Evolutionary conservation across 2,113 vertebrate genomes (phyloP).

Genomic region (Paedocypris sp.): DNA sequence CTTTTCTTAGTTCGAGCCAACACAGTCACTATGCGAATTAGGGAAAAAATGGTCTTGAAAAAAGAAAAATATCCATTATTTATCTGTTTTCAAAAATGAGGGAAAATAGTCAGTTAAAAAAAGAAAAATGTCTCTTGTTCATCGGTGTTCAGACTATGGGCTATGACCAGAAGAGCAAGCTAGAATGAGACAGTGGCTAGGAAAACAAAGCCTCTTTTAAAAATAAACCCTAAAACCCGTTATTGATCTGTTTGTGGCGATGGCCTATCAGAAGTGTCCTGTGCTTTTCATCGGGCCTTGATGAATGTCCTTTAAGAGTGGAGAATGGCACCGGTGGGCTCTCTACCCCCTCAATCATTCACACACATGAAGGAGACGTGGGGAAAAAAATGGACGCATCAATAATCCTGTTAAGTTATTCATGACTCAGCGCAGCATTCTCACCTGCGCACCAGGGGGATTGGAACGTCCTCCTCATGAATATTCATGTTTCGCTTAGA

Average conservation of each 20-base stretch:
- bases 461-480: constrained; percentile 1
- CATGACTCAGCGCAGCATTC: background rate
- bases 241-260: background rate
- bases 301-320: background rate
- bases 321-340: background rate
- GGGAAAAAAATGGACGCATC: background rate
- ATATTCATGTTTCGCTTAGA: constrained; percentile 29
- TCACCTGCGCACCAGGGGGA: constrained; percentile 7
- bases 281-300: background rate
- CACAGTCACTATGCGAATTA: too few species aligned
- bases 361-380: background rate
- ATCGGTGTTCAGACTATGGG: too few species aligned
- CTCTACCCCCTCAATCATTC: background rate
- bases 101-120: too few species aligned
- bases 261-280: background rate
- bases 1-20: too few species aligned
- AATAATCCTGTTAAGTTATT: background rate
- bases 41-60: too few species aligned
- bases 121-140: too few species aligned
- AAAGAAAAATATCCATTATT: too few species aligned
- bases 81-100: too few species aligned
- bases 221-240: too few species aligned
- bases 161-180: too few species aligned
- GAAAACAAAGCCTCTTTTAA: too few species aligned
- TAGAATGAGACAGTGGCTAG: too few species aligned